A percentile compares a stretch with the other conserved stretches of the same genome.
These are phyloP conservation scores for Psilopsiagon aurifrons DNA, from an alignment of 2,113 vertebrate genomes.

Conservation along the genomic window DNA sequence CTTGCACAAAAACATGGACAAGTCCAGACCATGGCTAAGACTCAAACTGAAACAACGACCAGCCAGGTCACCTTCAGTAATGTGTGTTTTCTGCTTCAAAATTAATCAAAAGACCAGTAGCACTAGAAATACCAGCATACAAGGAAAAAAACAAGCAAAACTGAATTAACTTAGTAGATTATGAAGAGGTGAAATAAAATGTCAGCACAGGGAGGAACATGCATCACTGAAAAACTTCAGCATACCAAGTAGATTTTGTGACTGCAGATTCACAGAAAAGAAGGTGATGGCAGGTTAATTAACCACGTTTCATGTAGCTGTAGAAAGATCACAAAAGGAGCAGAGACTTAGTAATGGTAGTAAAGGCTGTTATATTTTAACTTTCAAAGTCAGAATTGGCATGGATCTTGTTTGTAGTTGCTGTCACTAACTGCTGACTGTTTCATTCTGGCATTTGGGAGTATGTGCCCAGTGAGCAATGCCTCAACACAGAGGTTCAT, in stretches of 20 bases:
- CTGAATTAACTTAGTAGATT: not conserved
- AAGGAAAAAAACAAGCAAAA: not conserved
- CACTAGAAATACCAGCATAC: not conserved
- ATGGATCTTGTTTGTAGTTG: not conserved
- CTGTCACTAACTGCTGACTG: not conserved
- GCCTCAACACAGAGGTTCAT: not conserved
- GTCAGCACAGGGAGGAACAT: not conserved
- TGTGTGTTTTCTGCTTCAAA: not conserved
- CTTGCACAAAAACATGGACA: not conserved
- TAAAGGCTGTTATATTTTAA: not conserved
- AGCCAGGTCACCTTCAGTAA: not conserved
- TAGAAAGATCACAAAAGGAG: slow-evolving; percentile 24
- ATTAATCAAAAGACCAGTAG: not conserved
- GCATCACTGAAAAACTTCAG: slow-evolving; percentile 9
- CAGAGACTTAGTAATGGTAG: not conserved
- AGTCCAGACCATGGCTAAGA: not conserved
- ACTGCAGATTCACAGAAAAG: not conserved
- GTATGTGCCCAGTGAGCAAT: not conserved
- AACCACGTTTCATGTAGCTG: slow-evolving; percentile 11
- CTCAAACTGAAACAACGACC: not conserved
- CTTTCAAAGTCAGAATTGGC: not conserved
- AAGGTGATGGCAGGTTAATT: slow-evolving; percentile 66
- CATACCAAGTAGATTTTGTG: not conserved
- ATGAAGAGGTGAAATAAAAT: slow-evolving; percentile 40
- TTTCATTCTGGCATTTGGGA: not conserved